Evolutionary conservation across 1,140 invertebrate species (phyloP).

Genomic region (Camponotus pennsylvanicus): DNA sequence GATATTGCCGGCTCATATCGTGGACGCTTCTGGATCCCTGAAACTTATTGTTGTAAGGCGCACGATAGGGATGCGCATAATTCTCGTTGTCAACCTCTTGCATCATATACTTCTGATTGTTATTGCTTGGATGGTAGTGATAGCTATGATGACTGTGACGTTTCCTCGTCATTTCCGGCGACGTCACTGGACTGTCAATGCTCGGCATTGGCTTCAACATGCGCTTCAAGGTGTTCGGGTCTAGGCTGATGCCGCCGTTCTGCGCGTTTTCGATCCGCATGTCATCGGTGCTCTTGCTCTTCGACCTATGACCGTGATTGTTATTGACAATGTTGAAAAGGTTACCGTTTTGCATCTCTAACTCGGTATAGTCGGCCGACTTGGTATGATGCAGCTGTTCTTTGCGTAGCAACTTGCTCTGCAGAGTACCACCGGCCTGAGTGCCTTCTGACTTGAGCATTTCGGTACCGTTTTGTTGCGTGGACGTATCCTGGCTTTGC

Average conservation of each 20-base stretch:
- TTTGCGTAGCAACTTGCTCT: conserved; percentile 88
- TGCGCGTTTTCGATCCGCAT: conserved; percentile 89
- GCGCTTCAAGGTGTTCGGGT: conserved; percentile 95
- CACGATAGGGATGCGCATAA: conserved; percentile 82
- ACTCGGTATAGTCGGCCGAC: conserved; percentile 92
- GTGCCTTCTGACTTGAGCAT: conserved; percentile 92
- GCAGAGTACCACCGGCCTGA: conserved; percentile 91
- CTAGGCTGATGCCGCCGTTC: conserved; percentile 87
- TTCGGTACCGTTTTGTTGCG: conserved; percentile 85
- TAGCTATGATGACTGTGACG: conserved; percentile 88
- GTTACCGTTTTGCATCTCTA: conserved; percentile 88
- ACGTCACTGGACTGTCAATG: conserved; percentile 94
- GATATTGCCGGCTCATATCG: conserved; percentile 83
- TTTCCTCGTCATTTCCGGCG: conserved; percentile 94
- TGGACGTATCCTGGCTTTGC: conserved; percentile 86
- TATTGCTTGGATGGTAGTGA: conserved; percentile 86
- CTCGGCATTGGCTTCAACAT: conserved; percentile 97
- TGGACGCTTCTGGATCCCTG: conserved; percentile 86
- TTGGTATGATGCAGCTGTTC: conserved; percentile 90
- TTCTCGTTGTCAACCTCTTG: conserved; percentile 84
- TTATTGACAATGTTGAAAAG: conserved; percentile 91
- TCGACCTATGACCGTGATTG: conserved; percentile 89
- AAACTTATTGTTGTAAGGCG: conserved; percentile 86
- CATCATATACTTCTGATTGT: conserved; percentile 85
- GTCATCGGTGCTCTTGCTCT: conserved; percentile 96